Base-by-base conservation (phyloP, 2,888 invertebrate genomes). In the Agrotis puta region DNA sequence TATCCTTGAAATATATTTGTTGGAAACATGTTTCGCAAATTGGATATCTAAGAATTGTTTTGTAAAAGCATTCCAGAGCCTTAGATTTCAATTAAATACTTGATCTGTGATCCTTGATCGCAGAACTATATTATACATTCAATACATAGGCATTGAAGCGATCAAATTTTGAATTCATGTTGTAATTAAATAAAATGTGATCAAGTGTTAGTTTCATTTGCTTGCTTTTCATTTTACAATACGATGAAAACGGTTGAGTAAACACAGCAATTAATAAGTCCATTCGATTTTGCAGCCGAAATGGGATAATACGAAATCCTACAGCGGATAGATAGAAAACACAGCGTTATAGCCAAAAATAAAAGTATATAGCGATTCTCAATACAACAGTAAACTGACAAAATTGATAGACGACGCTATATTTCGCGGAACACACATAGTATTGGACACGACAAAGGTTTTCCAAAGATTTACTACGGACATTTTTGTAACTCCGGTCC, bases 391-490 rank as follows among this genome's bases (percentile, higher is more conserved):
- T 27, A 45, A 64, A 59, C 22, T 22, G 45, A 59, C 57, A 61
- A 51, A 74, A 83, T 71, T 83, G 75, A 83, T 74, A 69, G 57
- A 69, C 48, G 66, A 47, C 18, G 51, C 68, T 61, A 59, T 67
- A 74, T 83, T 59, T 83, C 67, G 63, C 43, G 33, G 48, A 70
- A 33, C 51, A 71, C 45, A 64, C 27, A 66, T 56, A 58, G 63
- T 56, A 80, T 75, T 58, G 71, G 61, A 79, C 67, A 67, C 53
- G 70, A 68, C 67, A 74, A 84, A 84, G 65, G 71, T 70, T 82
- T 72, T 74, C 58, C 61, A 63, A 80, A 77, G 80, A 80, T 76
- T 83, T 75, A 73, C 64, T 68, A 24, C 64, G 1, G 27, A 56
- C 53, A 75, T 57, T 70, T 77, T 73, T 69, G 81, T 59, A 64